Base-by-base conservation (phyloP, 2,888 invertebrate genomes). In the Callyntrura sp. region DNA sequence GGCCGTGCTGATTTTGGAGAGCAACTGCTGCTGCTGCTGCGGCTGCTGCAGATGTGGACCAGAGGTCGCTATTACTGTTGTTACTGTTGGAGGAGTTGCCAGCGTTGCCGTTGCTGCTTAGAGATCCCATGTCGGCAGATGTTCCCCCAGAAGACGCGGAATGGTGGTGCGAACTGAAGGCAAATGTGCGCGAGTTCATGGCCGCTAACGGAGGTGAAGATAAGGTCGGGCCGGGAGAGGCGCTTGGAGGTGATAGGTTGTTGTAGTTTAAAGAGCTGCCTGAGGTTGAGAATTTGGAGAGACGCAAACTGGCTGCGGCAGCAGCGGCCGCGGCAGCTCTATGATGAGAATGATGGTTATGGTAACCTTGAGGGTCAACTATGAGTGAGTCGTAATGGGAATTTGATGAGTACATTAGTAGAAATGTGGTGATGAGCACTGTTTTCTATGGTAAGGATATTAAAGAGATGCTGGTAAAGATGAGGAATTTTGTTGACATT, bases 161-260 rank as follows among this genome's bases (percentile, higher is more conserved):
- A 51, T 43, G 90, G 65, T 91, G 92, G 45, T 92, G 93, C 48
- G 92, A 92, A n/a, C 91, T 88, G 68, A 93, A 93, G n/a, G 93
- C 68, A 81, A 93, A 93, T n/a, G 92, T 91, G 43, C 93, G 85
- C n/a, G 93, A 92, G 87, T 93, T 93, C 93, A 93, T 93, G 11
- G 91, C 86, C 14, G 91, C 81, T n/a, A 90, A 51, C 17, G 89
- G 85, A n/a, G 89, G 84, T 85, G 89, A 85, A 79, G 89, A 84
- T 70, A 79, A 55, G 0, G 81, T 17, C 43, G 85, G 85, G 28
- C 79, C 84, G 78, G 79, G 86, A 35, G 89, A 86, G 65, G 89
- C 76, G 43, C 48, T 65, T 83, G 87, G 85, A 62, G 84, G 79
- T 43, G 84, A 79, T 23, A 55, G 62, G 83, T 84, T 83, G 76